Conservation (phyloP, 1,140 invertebrate species). For the Eupeodes corollae region DNA sequence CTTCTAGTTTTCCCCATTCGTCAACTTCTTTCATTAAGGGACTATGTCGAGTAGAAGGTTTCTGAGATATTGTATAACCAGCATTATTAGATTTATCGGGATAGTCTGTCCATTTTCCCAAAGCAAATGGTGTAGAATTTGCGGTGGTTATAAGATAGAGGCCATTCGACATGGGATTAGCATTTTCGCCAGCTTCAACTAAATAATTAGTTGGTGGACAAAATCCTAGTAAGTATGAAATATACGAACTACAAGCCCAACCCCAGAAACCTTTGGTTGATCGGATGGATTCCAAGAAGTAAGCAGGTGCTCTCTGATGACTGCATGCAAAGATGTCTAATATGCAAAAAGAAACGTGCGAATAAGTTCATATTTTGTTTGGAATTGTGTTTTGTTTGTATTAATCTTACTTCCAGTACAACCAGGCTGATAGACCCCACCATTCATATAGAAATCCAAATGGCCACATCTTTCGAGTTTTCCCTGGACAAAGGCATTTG, state of each 20-base stretch:
- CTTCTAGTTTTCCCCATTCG: slow-evolving; percentile 28
- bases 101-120: slow-evolving; percentile 33
- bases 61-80: background rate
- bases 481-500: slow-evolving; percentile 56
- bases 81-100: slow-evolving; percentile 18
- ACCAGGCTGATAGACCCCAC: slow-evolving; percentile 57
- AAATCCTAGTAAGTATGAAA: slow-evolving; percentile 45
- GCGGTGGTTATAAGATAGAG: slow-evolving; percentile 33
- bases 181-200: slow-evolving; percentile 29
- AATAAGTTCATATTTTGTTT: background rate
- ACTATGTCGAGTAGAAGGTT: slow-evolving; percentile 15
- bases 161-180: slow-evolving; percentile 18
- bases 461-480: slow-evolving; percentile 51
- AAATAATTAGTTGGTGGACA: slow-evolving; percentile 37
- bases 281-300: slow-evolving; percentile 62
- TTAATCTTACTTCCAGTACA: slow-evolving; percentile 13
- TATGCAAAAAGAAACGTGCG: background rate
- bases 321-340: slow-evolving; percentile 43
- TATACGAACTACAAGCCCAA: slow-evolving; percentile 48
- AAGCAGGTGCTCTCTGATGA: slow-evolving; percentile 54
- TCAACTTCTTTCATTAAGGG: slow-evolving; percentile 28
- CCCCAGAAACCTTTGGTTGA: slow-evolving; percentile 52
- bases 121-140: slow-evolving; percentile 27
- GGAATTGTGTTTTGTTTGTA: background rate
- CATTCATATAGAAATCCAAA: slow-evolving; percentile 64